Percentiles rank a stretch among this genome's conserved stretches.
Evolutionary conservation across 2,113 vertebrate genomes (phyloP).

Genomic region (Chloebia gouldiae): DNA sequence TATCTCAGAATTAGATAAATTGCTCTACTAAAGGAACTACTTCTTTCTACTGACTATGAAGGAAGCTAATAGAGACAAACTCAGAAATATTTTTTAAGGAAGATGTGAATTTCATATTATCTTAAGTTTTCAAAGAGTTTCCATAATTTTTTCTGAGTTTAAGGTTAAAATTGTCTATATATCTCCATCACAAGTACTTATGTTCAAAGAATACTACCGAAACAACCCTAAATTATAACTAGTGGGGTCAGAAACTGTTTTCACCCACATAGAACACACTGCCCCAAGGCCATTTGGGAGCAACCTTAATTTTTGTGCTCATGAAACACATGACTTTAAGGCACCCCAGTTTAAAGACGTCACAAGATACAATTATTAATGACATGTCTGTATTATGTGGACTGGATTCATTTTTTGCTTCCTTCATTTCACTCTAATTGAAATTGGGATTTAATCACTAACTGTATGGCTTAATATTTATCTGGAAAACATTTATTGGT

Average conservation of each 20-base stretch:
- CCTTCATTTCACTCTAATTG: not conserved
- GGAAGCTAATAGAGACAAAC: not conserved
- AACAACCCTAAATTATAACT: not conserved
- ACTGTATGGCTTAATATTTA: not conserved
- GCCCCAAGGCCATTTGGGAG: not conserved
- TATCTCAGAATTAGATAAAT: not conserved
- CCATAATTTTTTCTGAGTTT: not conserved
- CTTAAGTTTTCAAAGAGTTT: not conserved
- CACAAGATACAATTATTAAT: not conserved
- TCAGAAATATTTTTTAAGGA: not conserved
- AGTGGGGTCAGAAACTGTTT: not conserved
- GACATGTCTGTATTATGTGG: not conserved
- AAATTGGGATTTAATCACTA: not conserved
- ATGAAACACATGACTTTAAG: not conserved
- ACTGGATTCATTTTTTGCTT: not conserved
- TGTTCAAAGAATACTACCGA: accelerated
- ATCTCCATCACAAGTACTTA: not conserved
- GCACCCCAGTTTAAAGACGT: not conserved
- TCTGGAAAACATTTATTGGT: not conserved
- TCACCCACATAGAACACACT: not conserved
- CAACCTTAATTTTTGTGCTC: not conserved
- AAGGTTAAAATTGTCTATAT: not conserved
- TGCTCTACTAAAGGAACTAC: not conserved
- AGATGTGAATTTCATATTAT: not conserved
- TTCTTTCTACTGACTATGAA: not conserved